phyloP scores from a whole-genome alignment of 2,797 vertebrate genomes.

The Tenualosa thibaudeaui region DNA sequence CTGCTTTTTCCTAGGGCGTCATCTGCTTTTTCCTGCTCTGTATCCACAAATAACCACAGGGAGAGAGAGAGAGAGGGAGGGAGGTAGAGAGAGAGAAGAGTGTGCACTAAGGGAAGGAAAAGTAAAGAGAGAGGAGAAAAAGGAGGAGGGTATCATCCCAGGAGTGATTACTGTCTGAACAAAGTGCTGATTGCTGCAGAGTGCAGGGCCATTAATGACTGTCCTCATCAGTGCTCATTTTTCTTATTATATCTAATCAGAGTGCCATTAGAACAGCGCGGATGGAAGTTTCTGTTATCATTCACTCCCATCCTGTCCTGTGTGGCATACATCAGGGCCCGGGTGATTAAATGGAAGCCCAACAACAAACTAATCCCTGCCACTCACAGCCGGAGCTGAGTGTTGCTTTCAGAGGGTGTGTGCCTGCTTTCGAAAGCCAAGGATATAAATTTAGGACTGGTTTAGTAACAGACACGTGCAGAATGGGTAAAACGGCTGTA shows the following conservation, averaged over 20 bases:
- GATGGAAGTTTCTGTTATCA: constrained; percentile 33
- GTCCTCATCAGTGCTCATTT: constrained; percentile 43
- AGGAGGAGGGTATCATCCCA: constrained; percentile 18
- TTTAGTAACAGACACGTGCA: constrained; percentile 47
- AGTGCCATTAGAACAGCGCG: constrained; percentile 36
- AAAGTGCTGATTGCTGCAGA: constrained; percentile 44
- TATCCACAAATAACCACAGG: constrained; percentile 31
- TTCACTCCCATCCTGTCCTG: constrained; percentile 11
- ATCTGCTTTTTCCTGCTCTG: constrained; percentile 13
- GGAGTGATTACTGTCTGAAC: constrained; percentile 44
- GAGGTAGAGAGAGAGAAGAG: not conserved
- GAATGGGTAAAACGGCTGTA: constrained; percentile 36
- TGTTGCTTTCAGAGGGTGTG: constrained; percentile 33
- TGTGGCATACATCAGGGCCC: constrained; percentile 25
- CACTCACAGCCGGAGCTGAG: constrained; percentile 31
- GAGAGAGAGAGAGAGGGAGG: not conserved
- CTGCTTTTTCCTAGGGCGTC: constrained; percentile 3
- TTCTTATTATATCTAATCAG: constrained; percentile 38
- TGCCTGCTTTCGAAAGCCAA: constrained; percentile 37
- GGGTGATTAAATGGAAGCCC: constrained; percentile 17
- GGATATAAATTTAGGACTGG: constrained; percentile 51
- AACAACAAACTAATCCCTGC: constrained; percentile 6
- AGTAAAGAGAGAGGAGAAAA: not conserved
- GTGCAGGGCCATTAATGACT: constrained; percentile 43
- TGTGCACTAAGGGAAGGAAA: not conserved